Evolutionary conservation across 2,113 vertebrate genomes (phyloP), one percentile per base, ranked within the genome.

Genomic region (Nyctibius bracteatus): DNA sequence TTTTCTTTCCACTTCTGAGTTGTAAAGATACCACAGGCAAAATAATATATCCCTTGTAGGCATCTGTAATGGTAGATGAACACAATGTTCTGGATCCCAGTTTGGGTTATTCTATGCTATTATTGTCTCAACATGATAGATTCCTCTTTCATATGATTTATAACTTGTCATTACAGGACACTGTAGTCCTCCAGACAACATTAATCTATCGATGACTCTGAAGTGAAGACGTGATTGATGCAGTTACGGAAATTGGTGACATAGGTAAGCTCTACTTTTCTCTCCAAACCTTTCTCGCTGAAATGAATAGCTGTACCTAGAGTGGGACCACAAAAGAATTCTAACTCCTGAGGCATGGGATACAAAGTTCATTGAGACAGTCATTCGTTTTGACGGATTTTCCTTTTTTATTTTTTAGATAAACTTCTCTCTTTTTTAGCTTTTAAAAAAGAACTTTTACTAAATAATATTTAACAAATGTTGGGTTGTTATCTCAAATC

Each of bases 131-230:
- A 81, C 8, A 10, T 55, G 67, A 90, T 62, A 73, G n/a, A 92
- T 78, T 74, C 27, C 12, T 55, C 74, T 83, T 92, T 94, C 90
- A 95, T 95, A 91, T 96, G 58, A 79, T 86, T 95, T 94, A 96
- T 94, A 90, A 93, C 96, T 97, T 97, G 90, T 97, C 88, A 51
- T 98, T 98, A 91, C 91, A 98, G 97, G 93, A 93, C 68, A 91
- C 81, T 35, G 44, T 91, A 95, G 85, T 94, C 89, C 71, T 88
- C 92, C 86, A 96, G 91, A 92, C 51, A 86, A 61, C 73, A 89
- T 97, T 93, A 70, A 70, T 96, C 92, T 96, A 79, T 95, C 14
- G 74, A 96, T 95, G 88, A 95, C 86, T 96, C 75, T 91, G 71
- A 62, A 93, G 66, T 43, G 67, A 80, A 43, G 46, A 44, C 0